A percentile compares a stretch with the other conserved stretches of the same genome.
These are phyloP conservation scores for Calephelis nemesis DNA, from an alignment of 1,140 invertebrate species.

Conservation along the genomic window DNA sequence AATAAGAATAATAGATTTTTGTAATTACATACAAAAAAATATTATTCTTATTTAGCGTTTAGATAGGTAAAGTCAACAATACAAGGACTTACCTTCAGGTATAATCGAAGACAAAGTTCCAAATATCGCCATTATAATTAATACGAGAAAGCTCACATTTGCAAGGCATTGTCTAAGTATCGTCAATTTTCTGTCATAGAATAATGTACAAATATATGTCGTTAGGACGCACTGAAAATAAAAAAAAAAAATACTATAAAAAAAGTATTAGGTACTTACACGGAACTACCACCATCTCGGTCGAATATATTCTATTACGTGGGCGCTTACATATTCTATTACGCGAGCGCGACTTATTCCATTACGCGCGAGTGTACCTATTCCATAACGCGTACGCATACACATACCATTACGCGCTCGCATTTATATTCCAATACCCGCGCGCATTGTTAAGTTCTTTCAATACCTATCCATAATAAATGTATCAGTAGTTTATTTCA, in stretches of 20 bases:
- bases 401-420: too few relatives aligned
- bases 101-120: conserved; percentile 62
- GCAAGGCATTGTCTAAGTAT: conserved; percentile 66
- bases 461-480: too few relatives aligned
- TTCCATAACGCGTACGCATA: too few relatives aligned
- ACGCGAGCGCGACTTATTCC: neutral
- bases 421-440: too few relatives aligned
- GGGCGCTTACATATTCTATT: neutral
- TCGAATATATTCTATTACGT: neutral
- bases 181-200: conserved; percentile 63
- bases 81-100: conserved; percentile 51
- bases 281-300: too few relatives aligned
- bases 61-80: too few relatives aligned
- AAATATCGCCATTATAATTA: conserved; percentile 65
- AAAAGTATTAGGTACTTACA: conserved; percentile 17
- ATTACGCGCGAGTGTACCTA: too few relatives aligned
- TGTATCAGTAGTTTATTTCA: too few relatives aligned
- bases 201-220: conserved; percentile 62
- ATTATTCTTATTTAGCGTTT: too few relatives aligned
- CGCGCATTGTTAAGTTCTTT: too few relatives aligned
- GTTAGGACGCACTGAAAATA: conserved; percentile 67
- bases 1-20: too few relatives aligned
- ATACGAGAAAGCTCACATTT: conserved; percentile 66
- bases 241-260: conserved; percentile 16
- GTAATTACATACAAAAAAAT: too few relatives aligned